These are phyloP conservation scores for Zophobas atratus DNA, from an alignment of 1,140 invertebrate genomes.

Conservation along the genomic window DNA sequence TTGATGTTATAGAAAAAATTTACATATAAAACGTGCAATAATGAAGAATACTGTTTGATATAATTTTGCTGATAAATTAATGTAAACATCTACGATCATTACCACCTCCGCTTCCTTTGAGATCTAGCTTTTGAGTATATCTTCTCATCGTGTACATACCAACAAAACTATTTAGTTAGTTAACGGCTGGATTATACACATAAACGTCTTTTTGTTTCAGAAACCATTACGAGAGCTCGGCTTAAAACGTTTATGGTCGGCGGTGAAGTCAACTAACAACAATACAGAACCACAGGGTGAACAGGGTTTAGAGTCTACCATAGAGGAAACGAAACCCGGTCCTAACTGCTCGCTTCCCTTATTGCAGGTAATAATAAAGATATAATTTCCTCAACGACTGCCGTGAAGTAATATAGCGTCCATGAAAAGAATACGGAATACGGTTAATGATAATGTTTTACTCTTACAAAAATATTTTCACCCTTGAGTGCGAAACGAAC, in stretches of 20 bases:
- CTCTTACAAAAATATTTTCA: too few relatives aligned
- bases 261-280: slow-evolving; percentile 67
- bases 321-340: slow-evolving; percentile 59
- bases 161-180: too few relatives aligned
- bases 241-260: slow-evolving; percentile 72
- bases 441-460: not conserved
- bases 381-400: not conserved
- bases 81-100: too few relatives aligned
- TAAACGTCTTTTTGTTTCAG: slow-evolving; percentile 64
- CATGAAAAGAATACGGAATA: too few relatives aligned
- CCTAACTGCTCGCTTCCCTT: slow-evolving; percentile 74
- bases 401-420: too few relatives aligned
- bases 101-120: not conserved
- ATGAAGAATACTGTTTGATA: too few relatives aligned
- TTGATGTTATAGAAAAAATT: too few relatives aligned
- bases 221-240: slow-evolving; percentile 74
- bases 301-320: slow-evolving; percentile 55
- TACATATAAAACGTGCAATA: too few relatives aligned
- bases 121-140: not conserved
- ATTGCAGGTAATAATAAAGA: slow-evolving; percentile 71
- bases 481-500: too few relatives aligned
- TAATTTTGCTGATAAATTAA: too few relatives aligned
- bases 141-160: too few relatives aligned
- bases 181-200: too few relatives aligned
- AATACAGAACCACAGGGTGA: slow-evolving; percentile 64